A percentile compares a stretch with the other conserved stretches of the same genome.
These are phyloP conservation scores for Spodoptera litura DNA, from an alignment of 1,140 invertebrate species.

Conservation along the genomic window DNA sequence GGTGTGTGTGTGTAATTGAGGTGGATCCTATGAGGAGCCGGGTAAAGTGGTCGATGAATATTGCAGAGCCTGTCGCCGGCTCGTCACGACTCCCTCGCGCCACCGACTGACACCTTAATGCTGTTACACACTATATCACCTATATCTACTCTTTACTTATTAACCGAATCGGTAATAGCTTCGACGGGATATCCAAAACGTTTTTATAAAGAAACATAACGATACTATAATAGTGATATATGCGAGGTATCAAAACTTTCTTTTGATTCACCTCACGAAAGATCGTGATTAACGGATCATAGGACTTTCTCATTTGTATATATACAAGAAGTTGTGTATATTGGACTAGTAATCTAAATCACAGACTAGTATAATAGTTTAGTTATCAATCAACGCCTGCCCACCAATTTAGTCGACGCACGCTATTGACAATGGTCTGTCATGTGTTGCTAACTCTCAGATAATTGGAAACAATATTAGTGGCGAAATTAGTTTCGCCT, in stretches of 20 bases:
- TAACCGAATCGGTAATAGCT: slow-evolving; percentile 6
- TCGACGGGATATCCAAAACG: background rate
- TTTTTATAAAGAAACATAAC: background rate
- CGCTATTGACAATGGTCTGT: slow-evolving; percentile 21
- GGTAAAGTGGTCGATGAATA: slow-evolving; percentile 77
- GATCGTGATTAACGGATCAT: slow-evolving; percentile 10
- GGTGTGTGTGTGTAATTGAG: slow-evolving; percentile 37
- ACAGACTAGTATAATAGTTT: background rate
- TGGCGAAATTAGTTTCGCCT: slow-evolving; percentile 20
- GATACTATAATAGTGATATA: too few relatives aligned
- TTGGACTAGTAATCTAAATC: slow-evolving; percentile 13
- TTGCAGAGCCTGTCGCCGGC: slow-evolving; percentile 66
- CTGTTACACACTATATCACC: slow-evolving; percentile 27
- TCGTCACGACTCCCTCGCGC: slow-evolving; percentile 24
- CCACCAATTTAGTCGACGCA: slow-evolving; percentile 5
- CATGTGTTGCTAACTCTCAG: slow-evolving; percentile 27
- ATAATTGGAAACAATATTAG: slow-evolving; percentile 39
- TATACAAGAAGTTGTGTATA: too few relatives aligned
- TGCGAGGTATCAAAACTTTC: background rate
- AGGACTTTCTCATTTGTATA: slow-evolving; percentile 8
- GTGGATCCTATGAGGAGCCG: slow-evolving; percentile 49
- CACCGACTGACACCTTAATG: slow-evolving; percentile 43
- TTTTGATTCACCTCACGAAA: background rate
- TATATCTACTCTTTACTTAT: slow-evolving; percentile 24
- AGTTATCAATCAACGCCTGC: slow-evolving; percentile 11